phyloP scores from a whole-genome alignment of 2,797 vertebrate genomes.

The Falco cherrug region DNA sequence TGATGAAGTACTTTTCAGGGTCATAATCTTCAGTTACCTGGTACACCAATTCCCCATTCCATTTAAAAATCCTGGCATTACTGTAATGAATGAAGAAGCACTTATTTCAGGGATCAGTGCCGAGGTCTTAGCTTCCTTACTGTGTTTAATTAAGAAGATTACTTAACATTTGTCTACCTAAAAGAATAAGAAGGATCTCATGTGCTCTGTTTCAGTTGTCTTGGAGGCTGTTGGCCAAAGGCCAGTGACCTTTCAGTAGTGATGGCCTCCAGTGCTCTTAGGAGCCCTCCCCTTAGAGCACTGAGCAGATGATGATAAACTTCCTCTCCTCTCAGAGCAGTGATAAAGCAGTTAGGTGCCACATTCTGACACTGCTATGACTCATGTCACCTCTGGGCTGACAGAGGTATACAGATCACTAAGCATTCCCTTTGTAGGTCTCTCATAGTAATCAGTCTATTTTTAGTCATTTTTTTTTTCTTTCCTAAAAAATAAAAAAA shows the following conservation, averaged over 20 bases:
- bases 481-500: neutral
- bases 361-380: neutral
- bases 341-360: neutral
- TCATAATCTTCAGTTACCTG: neutral
- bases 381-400: neutral
- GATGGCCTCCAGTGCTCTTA: neutral
- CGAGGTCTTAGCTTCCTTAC: neutral
- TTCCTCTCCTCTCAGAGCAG: neutral
- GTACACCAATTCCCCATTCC: neutral
- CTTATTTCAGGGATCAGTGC: neutral
- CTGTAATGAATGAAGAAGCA: neutral
- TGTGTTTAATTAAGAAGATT: slow-evolving; percentile 15
- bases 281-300: neutral
- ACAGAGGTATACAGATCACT: neutral
- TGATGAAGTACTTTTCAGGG: neutral
- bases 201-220: neutral
- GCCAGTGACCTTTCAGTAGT: neutral
- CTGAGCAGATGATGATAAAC: neutral
- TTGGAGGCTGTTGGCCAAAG: neutral
- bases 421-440: neutral
- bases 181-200: neutral
- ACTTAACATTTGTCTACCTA: neutral
- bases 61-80: neutral
- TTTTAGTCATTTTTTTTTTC: neutral
- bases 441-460: neutral